phyloP scores from a whole-genome alignment of 2,113 vertebrate genomes.

The Etheostoma cragini region DNA sequence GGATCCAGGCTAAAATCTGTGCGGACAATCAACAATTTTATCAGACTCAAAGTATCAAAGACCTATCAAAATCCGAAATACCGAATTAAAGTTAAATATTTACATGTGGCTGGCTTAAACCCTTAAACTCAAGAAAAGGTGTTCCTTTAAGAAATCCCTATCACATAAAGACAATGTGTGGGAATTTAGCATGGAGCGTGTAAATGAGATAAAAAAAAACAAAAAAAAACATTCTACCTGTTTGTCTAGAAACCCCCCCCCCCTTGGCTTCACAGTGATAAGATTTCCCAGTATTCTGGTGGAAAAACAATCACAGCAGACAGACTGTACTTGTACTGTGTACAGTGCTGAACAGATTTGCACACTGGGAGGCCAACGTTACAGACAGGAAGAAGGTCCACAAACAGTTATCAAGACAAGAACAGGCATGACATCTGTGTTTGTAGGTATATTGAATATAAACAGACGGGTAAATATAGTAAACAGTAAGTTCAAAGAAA shows the following conservation, averaged over 20 bases:
- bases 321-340: background rate
- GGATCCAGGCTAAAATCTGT: conserved; percentile 45
- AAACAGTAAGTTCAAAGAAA: conserved; percentile 13
- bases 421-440: conserved; percentile 7
- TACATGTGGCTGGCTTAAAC: conserved; percentile 20
- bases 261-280: background rate
- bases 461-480: conserved; percentile 34
- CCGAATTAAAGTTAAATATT: conserved; percentile 38
- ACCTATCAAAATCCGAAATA: conserved; percentile 46
- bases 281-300: background rate
- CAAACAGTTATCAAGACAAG: conserved; percentile 37
- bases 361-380: background rate
- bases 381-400: background rate
- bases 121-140: background rate
- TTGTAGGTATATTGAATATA: conserved; percentile 12
- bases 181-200: background rate
- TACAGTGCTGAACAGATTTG: background rate
- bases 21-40: conserved; percentile 17
- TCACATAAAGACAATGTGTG: background rate
- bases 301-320: conserved; percentile 3
- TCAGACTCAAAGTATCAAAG: conserved; percentile 58
- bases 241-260: conserved; percentile 9
- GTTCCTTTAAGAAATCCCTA: background rate
- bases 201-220: background rate
- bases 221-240: background rate